Percentiles rank a stretch among this genome's conserved stretches.
These are phyloP conservation scores for Halcyon badia DNA, from an alignment of 2,797 vertebrate species.

Conservation along the genomic window DNA sequence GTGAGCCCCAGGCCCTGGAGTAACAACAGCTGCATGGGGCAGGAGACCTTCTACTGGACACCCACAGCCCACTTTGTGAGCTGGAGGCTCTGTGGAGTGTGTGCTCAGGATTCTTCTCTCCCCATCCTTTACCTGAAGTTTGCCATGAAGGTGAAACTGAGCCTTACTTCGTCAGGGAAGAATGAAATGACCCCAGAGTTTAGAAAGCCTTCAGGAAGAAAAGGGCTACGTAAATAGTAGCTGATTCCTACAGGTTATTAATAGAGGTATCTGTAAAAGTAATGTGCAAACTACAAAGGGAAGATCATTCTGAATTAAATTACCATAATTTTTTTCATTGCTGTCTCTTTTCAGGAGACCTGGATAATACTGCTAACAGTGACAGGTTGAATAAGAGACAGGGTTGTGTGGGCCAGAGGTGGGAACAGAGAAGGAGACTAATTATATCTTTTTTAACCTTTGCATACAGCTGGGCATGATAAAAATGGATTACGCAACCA, in stretches of 20 bases:
- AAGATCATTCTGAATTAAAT: slow-evolving; percentile 72
- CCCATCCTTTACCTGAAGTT: background rate
- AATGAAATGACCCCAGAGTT: slow-evolving; percentile 28
- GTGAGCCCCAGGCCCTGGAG: background rate
- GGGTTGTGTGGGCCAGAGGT: slow-evolving; percentile 61
- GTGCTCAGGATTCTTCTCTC: background rate
- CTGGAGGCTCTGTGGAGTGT: background rate
- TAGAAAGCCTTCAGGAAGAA: slow-evolving; percentile 31
- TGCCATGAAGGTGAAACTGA: background rate
- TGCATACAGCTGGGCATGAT: slow-evolving; percentile 46
- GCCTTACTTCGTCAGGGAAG: slow-evolving; percentile 18
- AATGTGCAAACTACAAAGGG: slow-evolving; percentile 66
- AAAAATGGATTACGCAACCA: slow-evolving; percentile 20
- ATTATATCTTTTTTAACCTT: slow-evolving; percentile 71
- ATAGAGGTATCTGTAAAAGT: slow-evolving; percentile 62
- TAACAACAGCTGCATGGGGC: background rate
- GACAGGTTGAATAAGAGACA: slow-evolving; percentile 67
- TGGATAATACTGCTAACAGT: slow-evolving; percentile 58
- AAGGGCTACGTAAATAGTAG: slow-evolving; percentile 55
- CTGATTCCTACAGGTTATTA: slow-evolving; percentile 53
- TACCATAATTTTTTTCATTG: slow-evolving; percentile 72
- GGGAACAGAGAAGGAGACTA: slow-evolving; percentile 41
- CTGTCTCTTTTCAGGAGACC: slow-evolving; percentile 56
- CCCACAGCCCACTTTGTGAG: background rate
- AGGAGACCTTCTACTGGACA: background rate